phyloP scores from a whole-genome alignment of 2,113 vertebrate genomes.

The Struthidea cinerea region DNA sequence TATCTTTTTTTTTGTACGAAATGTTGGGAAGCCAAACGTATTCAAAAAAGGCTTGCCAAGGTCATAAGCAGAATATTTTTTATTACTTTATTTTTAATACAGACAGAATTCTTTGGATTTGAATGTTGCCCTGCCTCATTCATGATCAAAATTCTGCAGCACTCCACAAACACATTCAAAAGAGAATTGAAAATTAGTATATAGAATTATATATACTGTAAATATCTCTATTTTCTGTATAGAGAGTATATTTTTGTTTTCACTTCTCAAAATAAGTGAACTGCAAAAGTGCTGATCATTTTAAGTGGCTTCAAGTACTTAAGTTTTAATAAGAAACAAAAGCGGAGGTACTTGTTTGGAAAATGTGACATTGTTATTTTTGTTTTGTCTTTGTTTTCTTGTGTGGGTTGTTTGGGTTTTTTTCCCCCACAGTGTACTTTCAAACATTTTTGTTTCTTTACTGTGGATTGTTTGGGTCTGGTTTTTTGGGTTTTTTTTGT shows the following conservation, averaged over 20 bases:
- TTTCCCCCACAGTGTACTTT: fast-evolving
- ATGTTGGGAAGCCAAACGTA: neutral
- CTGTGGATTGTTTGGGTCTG: neutral
- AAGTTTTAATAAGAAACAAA: neutral
- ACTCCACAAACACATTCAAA: neutral
- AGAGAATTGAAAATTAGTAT: neutral
- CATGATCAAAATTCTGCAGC: neutral
- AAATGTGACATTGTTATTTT: neutral
- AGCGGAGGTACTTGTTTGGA: neutral
- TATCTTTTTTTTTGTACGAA: neutral
- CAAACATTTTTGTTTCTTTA: neutral
- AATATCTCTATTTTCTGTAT: neutral
- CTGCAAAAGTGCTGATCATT: neutral
- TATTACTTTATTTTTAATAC: neutral
- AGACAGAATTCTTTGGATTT: neutral
- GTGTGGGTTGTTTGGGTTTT: neutral
- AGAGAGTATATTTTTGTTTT: neutral
- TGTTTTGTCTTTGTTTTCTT: neutral
- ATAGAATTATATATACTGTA: neutral
- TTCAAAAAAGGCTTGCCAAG: neutral
- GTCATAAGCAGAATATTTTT: neutral
- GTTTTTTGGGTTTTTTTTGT: fast-evolving
- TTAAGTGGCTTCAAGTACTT: neutral
- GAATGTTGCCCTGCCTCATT: neutral
- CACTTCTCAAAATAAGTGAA: neutral